Evolutionary conservation across 2,113 vertebrate species (phyloP).

Genomic region (Muscicapa adusta): DNA sequence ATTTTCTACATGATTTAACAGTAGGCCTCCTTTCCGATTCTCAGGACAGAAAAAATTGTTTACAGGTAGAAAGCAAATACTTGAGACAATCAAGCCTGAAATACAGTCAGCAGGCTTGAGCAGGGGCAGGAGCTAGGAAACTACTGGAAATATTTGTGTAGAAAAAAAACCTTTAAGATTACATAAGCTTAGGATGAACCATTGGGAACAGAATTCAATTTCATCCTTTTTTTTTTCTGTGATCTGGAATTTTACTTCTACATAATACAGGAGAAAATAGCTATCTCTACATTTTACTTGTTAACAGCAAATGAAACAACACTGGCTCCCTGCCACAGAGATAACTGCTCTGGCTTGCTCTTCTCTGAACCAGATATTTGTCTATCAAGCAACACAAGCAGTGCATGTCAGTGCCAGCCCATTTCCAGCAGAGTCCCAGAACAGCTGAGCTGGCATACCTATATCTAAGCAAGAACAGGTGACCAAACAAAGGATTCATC

Average conservation of each 20-base stretch:
- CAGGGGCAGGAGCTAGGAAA: background rate
- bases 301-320: background rate
- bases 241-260: background rate
- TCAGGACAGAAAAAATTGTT: background rate
- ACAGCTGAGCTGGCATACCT: background rate
- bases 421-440: background rate
- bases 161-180: background rate
- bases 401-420: background rate
- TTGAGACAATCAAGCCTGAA: background rate
- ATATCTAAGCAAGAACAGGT: background rate
- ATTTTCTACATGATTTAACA: background rate
- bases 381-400: background rate
- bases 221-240: background rate
- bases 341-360: background rate
- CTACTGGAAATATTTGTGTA: background rate
- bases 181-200: background rate
- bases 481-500: background rate
- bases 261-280: background rate
- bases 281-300: background rate
- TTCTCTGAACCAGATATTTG: background rate
- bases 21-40: background rate
- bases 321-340: background rate
- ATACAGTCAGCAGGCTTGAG: background rate
- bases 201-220: background rate
- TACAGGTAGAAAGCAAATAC: background rate